Conservation (phyloP, 2,113 vertebrate genomes). For the Alethe castanea region DNA sequence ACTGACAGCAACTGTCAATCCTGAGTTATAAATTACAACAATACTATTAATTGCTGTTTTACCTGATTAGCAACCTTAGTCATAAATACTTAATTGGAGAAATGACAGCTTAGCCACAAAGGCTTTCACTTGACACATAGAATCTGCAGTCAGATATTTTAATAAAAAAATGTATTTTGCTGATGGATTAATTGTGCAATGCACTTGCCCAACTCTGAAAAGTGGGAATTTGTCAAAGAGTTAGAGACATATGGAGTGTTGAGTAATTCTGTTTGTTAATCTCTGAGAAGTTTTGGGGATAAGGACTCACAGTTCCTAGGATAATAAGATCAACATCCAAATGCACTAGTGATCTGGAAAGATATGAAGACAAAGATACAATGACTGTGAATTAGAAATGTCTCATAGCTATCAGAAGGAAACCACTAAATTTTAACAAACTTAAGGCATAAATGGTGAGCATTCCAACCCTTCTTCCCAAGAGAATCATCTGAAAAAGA, state of each 20-base stretch:
- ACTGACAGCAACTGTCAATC: background rate
- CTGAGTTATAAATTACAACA: background rate
- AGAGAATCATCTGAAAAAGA: slow-evolving; percentile 63
- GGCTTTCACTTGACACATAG: background rate
- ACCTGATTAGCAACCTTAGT: background rate
- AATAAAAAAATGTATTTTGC: background rate
- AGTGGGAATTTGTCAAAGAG: slow-evolving; percentile 13
- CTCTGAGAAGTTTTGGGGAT: background rate
- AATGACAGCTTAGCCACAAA: background rate
- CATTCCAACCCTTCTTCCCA: slow-evolving; percentile 38
- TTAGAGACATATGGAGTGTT: background rate
- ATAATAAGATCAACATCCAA: slow-evolving; percentile 51
- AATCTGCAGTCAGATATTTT: background rate
- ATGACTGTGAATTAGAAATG: background rate
- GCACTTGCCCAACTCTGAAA: slow-evolving; percentile 24
- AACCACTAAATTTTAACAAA: background rate
- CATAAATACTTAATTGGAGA: background rate
- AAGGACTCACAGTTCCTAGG: slow-evolving; percentile 55
- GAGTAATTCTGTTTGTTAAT: slow-evolving; percentile 12
- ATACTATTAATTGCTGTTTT: background rate
- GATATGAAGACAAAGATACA: slow-evolving; percentile 50
- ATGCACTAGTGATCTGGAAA: slow-evolving; percentile 46
- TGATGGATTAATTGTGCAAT: background rate
- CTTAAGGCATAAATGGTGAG: background rate
- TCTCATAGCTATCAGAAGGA: background rate